A percentile compares a stretch with the other conserved stretches of the same genome.
Conservation (phyloP, 1,140 invertebrate species). For the Notospermus geniculatus region DNA sequence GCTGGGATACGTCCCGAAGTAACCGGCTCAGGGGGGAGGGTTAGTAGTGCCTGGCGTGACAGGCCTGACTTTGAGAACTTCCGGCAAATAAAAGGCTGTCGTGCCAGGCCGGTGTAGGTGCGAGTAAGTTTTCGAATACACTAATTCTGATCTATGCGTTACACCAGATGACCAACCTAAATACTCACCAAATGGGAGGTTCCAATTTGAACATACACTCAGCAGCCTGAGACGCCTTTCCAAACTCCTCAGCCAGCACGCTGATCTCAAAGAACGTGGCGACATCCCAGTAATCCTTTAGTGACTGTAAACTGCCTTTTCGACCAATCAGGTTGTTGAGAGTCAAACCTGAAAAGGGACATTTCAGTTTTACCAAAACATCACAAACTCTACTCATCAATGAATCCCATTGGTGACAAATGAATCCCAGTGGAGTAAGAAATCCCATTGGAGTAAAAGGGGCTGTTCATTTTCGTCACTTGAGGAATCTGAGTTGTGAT, state of each 20-base stretch:
- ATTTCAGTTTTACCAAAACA: background rate
- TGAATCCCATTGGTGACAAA: background rate
- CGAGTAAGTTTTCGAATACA: no score
- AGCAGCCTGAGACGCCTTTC: conserved; percentile 95
- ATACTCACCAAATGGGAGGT: conserved; percentile 92
- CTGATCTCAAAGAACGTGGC: conserved; percentile 99
- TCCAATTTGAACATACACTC: conserved; percentile 99
- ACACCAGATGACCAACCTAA: no score
- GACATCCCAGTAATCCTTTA: conserved; percentile 99
- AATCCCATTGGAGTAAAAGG: background rate
- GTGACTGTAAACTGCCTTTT: conserved; percentile 88
- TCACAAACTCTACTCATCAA: background rate
- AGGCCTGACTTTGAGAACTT: no score
- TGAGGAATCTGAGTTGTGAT: no score
- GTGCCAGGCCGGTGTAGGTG: no score
- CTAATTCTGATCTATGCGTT: no score
- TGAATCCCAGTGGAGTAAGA: background rate
- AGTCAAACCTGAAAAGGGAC: conserved; percentile 70
- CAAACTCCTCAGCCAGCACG: conserved; percentile 94
- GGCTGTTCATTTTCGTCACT: no score
- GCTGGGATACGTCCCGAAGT: no score
- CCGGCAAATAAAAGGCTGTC: no score
- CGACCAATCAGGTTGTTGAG: conserved; percentile 97
- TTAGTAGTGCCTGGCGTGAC: no score
- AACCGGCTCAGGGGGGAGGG: no score